These are phyloP conservation scores for Tretioscincus oriximinensis DNA, from an alignment of 2,113 vertebrate species.

Conservation along the genomic window DNA sequence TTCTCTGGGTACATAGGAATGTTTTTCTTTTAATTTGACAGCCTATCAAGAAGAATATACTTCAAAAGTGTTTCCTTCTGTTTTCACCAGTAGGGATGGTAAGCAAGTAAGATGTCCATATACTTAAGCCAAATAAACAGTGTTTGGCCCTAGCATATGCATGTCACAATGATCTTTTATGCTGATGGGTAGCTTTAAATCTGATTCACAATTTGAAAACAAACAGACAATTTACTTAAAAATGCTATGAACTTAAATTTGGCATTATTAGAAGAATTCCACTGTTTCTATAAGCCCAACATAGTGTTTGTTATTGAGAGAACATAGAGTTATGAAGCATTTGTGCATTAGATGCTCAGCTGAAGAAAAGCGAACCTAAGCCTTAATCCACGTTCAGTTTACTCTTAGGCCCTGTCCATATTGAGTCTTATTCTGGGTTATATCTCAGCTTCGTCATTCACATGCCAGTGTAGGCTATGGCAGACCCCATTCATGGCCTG, in stretches of 20 bases:
- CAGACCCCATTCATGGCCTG: too few species aligned
- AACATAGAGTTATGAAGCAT: rapidly evolving
- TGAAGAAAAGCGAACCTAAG: neutral
- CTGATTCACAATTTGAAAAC: neutral
- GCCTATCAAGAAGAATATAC: neutral
- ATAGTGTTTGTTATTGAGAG: rapidly evolving
- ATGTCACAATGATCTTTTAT: neutral
- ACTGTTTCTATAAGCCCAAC: rapidly evolving
- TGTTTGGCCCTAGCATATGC: neutral
- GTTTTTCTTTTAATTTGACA: neutral
- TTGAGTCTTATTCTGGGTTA: too few species aligned
- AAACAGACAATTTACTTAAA: neutral
- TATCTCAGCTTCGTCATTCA: too few species aligned
- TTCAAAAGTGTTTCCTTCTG: neutral
- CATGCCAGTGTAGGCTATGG: too few species aligned
- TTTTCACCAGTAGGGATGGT: conserved; percentile 15
- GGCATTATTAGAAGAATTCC: rapidly evolving
- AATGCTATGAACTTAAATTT: rapidly evolving
- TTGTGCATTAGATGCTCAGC: neutral
- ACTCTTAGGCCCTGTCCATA: too few species aligned
- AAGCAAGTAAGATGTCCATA: neutral
- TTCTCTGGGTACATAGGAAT: neutral
- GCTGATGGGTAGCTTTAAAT: too few species aligned
- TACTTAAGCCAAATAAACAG: neutral
- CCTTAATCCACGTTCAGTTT: too few species aligned